These are phyloP conservation scores for Microcebus jonahi DNA, from an alignment of 2,113 vertebrate species.

Conservation along the genomic window DNA sequence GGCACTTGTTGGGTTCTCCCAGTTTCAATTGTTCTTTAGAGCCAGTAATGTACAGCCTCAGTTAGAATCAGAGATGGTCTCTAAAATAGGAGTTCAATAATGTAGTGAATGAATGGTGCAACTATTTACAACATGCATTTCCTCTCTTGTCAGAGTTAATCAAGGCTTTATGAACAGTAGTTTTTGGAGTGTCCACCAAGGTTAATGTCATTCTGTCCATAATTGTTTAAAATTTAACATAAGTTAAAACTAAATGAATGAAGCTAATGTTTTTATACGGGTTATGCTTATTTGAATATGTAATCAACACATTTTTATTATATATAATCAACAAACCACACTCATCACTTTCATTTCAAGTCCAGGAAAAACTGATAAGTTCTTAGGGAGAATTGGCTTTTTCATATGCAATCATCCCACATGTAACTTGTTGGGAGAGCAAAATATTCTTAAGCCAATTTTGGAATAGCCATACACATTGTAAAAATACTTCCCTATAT, in stretches of 20 bases:
- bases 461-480: not conserved
- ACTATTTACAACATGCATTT: not conserved
- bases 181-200: not conserved
- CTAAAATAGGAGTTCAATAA: not conserved
- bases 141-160: not conserved
- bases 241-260: not conserved
- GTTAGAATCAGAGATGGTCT: not conserved
- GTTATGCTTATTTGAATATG: not conserved
- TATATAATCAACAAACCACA: not conserved
- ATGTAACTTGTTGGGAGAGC: not conserved
- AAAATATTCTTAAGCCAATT: slow-evolving; percentile 21
- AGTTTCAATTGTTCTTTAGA: not conserved
- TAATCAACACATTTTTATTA: not conserved
- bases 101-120: not conserved
- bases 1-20: not conserved
- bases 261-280: not conserved
- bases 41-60: not conserved
- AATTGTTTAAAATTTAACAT: not conserved
- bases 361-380: not conserved
- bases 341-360: not conserved
- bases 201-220: not conserved
- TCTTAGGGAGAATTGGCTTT: not conserved
- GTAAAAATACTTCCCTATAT: not conserved
- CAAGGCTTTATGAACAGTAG: not conserved
- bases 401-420: not conserved